Percentiles rank a stretch among this genome's conserved stretches.
phyloP scores from a whole-genome alignment of 2,888 invertebrate species.

The Volucella inflata region DNA sequence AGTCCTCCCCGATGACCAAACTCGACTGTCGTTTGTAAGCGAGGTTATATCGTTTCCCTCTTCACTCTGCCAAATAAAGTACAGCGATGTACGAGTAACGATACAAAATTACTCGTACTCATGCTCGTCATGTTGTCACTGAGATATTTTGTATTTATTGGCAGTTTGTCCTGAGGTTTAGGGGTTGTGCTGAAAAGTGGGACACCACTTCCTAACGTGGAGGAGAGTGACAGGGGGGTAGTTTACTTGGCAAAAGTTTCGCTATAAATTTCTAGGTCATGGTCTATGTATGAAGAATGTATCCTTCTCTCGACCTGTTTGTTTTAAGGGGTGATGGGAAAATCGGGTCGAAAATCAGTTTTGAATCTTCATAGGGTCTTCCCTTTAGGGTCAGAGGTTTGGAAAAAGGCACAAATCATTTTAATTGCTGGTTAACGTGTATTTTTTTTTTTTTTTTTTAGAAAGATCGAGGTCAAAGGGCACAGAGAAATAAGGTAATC shows the following conservation, averaged over 20 bases:
- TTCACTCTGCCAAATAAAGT: neutral
- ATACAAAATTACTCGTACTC: too few relatives aligned
- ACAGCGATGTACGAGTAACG: too few relatives aligned
- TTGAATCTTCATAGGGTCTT: conserved; percentile 18
- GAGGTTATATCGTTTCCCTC: neutral
- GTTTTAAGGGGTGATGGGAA: neutral
- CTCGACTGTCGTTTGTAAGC: conserved; percentile 43
- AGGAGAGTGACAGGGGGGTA: neutral
- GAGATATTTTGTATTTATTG: conserved; percentile 54
- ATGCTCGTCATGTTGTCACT: conserved; percentile 16
- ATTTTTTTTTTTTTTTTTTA: too few relatives aligned
- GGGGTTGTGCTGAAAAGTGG: conserved; percentile 19
- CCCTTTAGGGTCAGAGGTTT: neutral
- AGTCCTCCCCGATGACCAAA: conserved; percentile 43
- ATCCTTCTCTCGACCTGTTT: neutral
- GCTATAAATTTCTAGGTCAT: conserved; percentile 42
- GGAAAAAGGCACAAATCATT: conserved; percentile 20
- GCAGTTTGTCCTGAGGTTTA: conserved; percentile 25
- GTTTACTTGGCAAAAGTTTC: conserved; percentile 30
- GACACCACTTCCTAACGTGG: neutral
- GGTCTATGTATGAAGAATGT: conserved; percentile 23
- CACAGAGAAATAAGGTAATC: conserved; percentile 27
- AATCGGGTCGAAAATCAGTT: neutral
- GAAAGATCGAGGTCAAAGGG: neutral
- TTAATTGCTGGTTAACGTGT: conserved; percentile 50